Percentiles rank a stretch among this genome's conserved stretches.
Evolutionary conservation across 2,797 vertebrate species (phyloP).

Genomic region (Enteromius anoplus): DNA sequence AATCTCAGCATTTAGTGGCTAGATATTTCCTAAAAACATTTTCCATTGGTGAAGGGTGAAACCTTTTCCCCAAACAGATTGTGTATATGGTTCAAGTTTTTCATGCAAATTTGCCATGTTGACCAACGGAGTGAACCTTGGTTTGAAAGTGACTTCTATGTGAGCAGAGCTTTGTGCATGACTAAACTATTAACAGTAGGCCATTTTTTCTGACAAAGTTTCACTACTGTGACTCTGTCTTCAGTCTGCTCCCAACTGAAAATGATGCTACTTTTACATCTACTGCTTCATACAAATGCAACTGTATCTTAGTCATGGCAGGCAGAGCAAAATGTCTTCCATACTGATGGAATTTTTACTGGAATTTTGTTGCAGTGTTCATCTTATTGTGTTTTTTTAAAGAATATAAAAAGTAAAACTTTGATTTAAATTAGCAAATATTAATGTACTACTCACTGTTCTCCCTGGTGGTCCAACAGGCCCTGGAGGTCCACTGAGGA

Average conservation of each 20-base stretch:
- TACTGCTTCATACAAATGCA: neutral
- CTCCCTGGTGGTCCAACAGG: constrained; percentile 69
- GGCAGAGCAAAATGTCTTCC: neutral
- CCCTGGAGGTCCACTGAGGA: constrained; percentile 70
- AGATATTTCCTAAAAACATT: neutral
- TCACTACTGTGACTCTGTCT: neutral
- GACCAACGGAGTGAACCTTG: neutral
- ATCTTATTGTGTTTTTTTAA: neutral
- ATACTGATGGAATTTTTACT: neutral
- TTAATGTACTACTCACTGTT: constrained; percentile 72
- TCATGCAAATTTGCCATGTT: constrained; percentile 2
- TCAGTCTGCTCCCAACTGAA: neutral
- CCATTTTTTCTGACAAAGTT: neutral
- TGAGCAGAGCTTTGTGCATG: neutral
- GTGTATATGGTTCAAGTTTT: neutral
- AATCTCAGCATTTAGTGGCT: neutral
- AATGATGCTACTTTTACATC: neutral
- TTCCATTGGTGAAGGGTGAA: neutral
- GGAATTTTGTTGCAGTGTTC: neutral
- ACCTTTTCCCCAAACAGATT: neutral
- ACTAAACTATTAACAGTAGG: neutral
- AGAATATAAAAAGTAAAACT: neutral
- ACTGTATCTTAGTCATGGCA: neutral
- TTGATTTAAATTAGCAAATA: too few relatives aligned
- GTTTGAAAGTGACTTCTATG: neutral